Base-by-base conservation (phyloP, 2,113 vertebrate genomes). In the Sitta europaea region DNA sequence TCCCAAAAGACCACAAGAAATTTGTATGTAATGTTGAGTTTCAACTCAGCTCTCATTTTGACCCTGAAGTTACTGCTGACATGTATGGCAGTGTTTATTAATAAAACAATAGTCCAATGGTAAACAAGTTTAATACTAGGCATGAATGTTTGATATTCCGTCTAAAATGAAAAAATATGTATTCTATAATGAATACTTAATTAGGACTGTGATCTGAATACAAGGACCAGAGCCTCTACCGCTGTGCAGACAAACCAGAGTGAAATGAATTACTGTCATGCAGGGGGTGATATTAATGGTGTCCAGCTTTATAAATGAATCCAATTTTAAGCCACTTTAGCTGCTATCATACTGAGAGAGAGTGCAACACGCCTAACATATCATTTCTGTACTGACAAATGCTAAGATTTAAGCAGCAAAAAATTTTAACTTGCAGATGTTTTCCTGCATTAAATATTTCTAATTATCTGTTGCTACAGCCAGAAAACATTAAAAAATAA, bases 251-350 rank as follows among this genome's bases (percentile, higher is more conserved):
- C 94, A 98, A 98, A 97, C 95, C 88, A 97, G 96, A 98, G 94
- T 97, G 96, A 98, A 98, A 98, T 97, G 93, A 98, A 98, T 98
- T 98, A 97, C 96, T 94, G 76, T 97, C 97, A 97, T 96, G 97
- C 95, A 80, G 97, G 95, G 97, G 97, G 95, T 97, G 94, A 98
- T 98, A 98, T 97, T 98, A 98, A 98, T 98, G 96, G 97, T 98
- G 98, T 98, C 97, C 98, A 97, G 96, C 95, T 97, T 98, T 98
- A 98, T 97, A 98, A 98, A 98, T 98, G 96, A 98, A 98, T 98
- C 97, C 97, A 98, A 98, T 98, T 98, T 98, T 97, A 98, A 98
- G 85, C 96, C 97, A 98, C 96, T 98, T 98, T 98, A 97, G 94
- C 96, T 84, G 86, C 88, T 98, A 97, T 97, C 97, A 95, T 96